phyloP scores from a whole-genome alignment of 2,113 vertebrate species.

The Corythoichthys intestinalis region DNA sequence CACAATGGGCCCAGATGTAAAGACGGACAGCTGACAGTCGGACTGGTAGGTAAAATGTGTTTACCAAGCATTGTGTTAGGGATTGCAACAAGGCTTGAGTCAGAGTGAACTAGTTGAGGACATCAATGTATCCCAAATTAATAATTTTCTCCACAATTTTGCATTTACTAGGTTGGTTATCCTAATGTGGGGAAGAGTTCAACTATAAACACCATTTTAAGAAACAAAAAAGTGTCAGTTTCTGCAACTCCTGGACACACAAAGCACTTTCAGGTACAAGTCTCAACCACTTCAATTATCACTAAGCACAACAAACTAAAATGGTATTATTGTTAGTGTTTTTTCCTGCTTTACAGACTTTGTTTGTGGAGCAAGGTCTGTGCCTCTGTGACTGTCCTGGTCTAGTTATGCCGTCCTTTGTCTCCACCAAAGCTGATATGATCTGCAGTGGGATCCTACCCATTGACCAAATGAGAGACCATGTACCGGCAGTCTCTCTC shows the following conservation, averaged over 20 bases:
- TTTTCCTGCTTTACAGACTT: conserved; percentile 74
- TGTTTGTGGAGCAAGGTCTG: conserved; percentile 87
- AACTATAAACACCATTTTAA: conserved; percentile 93
- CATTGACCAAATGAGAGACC: conserved; percentile 96
- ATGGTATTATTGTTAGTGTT: not conserved
- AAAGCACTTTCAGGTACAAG: conserved; percentile 93
- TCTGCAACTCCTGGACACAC: conserved; percentile 95
- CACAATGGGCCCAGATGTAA: conserved; percentile 77
- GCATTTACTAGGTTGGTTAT: conserved; percentile 84
- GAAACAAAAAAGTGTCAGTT: conserved; percentile 95
- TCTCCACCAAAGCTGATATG: conserved; percentile 97
- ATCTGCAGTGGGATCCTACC: conserved; percentile 91
- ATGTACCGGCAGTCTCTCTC: conserved; percentile 83
- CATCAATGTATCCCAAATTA: not conserved
- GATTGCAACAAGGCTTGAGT: not conserved
- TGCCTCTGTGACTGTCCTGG: conserved; percentile 97
- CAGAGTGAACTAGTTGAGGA: not conserved
- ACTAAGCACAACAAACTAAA: not conserved
- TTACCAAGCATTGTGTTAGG: not conserved
- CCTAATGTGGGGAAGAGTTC: conserved; percentile 98
- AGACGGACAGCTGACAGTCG: conserved; percentile 86
- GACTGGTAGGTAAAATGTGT: conserved; percentile 78
- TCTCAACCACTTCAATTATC: not conserved
- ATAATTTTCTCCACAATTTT: not conserved
- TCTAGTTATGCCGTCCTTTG: conserved; percentile 95